These are phyloP conservation scores for Ptychobarbus kaznakovi DNA, from an alignment of 2,797 vertebrate genomes.

Conservation along the genomic window DNA sequence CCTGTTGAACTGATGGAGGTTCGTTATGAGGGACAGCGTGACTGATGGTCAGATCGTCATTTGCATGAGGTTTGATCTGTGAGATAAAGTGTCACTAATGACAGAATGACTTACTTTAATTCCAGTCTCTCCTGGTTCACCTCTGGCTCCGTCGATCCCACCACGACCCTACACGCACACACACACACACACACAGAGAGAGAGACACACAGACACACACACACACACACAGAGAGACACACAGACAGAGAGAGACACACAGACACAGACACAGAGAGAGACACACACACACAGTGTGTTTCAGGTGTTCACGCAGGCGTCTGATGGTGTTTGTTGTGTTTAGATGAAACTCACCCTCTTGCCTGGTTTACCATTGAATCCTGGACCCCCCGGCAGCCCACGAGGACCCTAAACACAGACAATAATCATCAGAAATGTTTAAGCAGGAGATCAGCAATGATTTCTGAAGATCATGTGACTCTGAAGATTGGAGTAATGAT, in stretches of 20 bases:
- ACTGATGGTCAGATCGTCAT: neutral
- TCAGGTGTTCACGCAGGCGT: neutral
- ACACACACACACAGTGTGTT: conserved; percentile 10
- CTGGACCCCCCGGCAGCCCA: conserved; percentile 82
- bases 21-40: neutral
- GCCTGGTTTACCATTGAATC: conserved; percentile 87
- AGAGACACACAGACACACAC: neutral
- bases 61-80: neutral
- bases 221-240: neutral
- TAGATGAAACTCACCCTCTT: conserved; percentile 82
- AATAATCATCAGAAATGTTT: neutral
- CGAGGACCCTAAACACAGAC: conserved; percentile 82
- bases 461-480: neutral
- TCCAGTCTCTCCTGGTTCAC: conserved; percentile 90
- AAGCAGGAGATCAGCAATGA: neutral
- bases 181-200: conserved; percentile 18
- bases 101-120: conserved; percentile 81
- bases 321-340: neutral
- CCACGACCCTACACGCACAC: conserved; percentile 82
- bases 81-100: no score
- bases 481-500: neutral
- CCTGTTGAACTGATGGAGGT: neutral
- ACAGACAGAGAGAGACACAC: conserved; percentile 18
- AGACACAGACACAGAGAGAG: neutral
- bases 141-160: conserved; percentile 89